Conservation (phyloP, 2,888 invertebrate genomes). For the Sympetrum striolatum region DNA sequence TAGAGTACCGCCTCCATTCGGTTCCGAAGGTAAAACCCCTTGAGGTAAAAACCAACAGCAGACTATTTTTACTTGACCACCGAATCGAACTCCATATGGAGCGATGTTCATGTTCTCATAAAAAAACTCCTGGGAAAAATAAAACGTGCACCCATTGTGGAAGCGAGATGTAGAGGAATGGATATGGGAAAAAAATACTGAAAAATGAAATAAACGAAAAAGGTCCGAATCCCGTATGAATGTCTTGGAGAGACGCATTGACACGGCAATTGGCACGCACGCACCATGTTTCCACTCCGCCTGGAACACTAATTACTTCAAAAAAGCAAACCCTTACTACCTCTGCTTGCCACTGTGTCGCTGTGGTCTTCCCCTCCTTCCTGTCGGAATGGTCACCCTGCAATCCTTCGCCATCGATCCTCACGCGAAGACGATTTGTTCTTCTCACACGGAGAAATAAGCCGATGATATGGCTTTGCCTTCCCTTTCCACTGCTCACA, state of each 20-base stretch:
- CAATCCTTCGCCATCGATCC: neutral
- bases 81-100: neutral
- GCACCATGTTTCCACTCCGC: neutral
- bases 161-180: neutral
- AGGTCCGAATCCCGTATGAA: neutral
- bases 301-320: neutral
- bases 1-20: no score
- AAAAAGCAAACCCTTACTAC: neutral
- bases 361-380: neutral
- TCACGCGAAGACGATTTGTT: neutral
- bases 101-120: neutral
- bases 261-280: neutral
- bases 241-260: neutral
- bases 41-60: no score
- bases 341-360: neutral
- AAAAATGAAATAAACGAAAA: neutral
- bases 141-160: neutral
- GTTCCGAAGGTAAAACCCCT: no score
- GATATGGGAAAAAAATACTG: neutral
- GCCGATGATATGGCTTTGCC: neutral
- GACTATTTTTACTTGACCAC: no score
- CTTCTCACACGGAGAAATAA: neutral
- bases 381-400: neutral
- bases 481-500: neutral
- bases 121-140: neutral